Evolutionary conservation across 2,113 vertebrate species (phyloP).

Genomic region (Dipodomys spectabilis): DNA sequence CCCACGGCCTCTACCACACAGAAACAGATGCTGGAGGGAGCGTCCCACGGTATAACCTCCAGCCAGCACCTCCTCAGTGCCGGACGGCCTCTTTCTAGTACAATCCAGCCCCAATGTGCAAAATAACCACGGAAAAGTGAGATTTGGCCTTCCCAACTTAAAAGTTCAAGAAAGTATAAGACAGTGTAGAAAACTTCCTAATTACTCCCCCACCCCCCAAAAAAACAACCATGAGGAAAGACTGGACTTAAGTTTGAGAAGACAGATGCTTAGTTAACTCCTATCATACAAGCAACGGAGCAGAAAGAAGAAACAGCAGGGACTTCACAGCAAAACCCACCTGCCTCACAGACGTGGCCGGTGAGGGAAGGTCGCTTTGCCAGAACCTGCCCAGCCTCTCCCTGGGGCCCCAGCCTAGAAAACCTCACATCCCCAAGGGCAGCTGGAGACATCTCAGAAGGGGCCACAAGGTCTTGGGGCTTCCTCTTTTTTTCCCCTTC

Average conservation of each 20-base stretch:
- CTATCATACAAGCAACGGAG: not conserved
- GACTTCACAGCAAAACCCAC: not conserved
- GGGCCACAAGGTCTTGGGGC: too few relatives aligned
- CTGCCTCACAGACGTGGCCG: not conserved
- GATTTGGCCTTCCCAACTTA: not conserved
- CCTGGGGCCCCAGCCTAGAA: not conserved
- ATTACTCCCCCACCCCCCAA: not conserved
- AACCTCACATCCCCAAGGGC: not conserved
- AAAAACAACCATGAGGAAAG: not conserved
- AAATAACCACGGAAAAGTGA: not conserved
- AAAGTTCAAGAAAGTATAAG: not conserved
- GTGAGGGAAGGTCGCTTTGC: too few relatives aligned
- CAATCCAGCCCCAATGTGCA: too few relatives aligned
- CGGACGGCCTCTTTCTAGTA: too few relatives aligned
- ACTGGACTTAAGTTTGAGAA: not conserved
- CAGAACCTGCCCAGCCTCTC: too few relatives aligned
- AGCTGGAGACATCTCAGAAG: too few relatives aligned
- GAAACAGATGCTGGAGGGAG: too few relatives aligned
- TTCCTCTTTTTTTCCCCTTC: not conserved
- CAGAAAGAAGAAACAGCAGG: not conserved
- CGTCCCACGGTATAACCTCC: too few relatives aligned
- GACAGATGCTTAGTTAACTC: not conserved
- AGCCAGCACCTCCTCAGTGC: not conserved
- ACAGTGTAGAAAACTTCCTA: not conserved
- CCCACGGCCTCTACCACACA: not conserved